Evolutionary conservation across 1,140 invertebrate species (phyloP).

Genomic region (Lasioglossum baleicum): DNA sequence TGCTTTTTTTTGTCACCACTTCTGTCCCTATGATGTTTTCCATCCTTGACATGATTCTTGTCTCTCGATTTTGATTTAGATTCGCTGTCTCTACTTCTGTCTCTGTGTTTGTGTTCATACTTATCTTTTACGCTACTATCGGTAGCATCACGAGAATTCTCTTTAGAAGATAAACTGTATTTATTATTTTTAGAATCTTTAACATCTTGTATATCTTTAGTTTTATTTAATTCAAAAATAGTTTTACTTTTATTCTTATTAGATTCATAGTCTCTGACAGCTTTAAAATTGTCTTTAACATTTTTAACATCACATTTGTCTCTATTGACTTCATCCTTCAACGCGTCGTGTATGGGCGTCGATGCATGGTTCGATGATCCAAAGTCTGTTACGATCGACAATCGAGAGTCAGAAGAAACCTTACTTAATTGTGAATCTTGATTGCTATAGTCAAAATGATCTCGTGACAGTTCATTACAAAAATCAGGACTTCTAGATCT

Average conservation of each 20-base stretch:
- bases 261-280: constrained; percentile 65
- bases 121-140: constrained; percentile 69
- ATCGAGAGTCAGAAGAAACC: constrained; percentile 82
- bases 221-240: constrained; percentile 71
- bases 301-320: constrained; percentile 71
- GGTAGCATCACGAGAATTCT: constrained; percentile 69
- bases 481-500: constrained; percentile 76
- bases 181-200: constrained; percentile 65
- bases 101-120: constrained; percentile 63
- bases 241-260: constrained; percentile 75
- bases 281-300: constrained; percentile 69
- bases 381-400: constrained; percentile 81
- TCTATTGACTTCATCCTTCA: constrained; percentile 76
- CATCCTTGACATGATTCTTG: constrained; percentile 43
- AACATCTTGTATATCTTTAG: constrained; percentile 71
- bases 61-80: constrained; percentile 54
- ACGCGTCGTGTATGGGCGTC: constrained; percentile 65
- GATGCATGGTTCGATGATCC: constrained; percentile 77
- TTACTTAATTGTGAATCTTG: constrained; percentile 82
- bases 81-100: constrained; percentile 67
- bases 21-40: constrained; percentile 64
- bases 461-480: constrained; percentile 70
- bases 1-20: constrained; percentile 65
- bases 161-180: constrained; percentile 67
- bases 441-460: constrained; percentile 78